These are phyloP conservation scores for Aphyosemion australe DNA, from an alignment of 2,113 vertebrate species.

Conservation along the genomic window DNA sequence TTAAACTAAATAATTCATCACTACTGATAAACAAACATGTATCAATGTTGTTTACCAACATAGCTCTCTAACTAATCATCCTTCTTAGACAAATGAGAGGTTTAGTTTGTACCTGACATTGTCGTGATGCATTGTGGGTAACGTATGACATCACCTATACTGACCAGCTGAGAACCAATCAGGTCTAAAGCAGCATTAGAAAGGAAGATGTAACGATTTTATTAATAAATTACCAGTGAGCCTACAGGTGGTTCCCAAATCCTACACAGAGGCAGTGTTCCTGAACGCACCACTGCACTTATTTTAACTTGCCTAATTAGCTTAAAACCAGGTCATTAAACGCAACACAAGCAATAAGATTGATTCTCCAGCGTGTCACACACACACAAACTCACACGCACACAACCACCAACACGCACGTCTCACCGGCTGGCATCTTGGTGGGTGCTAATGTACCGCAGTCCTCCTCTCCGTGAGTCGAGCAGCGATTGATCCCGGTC, in stretches of 20 bases:
- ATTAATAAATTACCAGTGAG: background rate
- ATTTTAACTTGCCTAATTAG: constrained; percentile 17
- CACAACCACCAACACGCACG: background rate
- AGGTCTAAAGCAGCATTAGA: too few relatives aligned
- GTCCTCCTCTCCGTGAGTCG: constrained; percentile 30
- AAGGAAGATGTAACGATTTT: too few relatives aligned
- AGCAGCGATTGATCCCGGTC: constrained; percentile 1
- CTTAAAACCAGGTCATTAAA: constrained; percentile 15
- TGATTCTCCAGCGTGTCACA: constrained; percentile 3
- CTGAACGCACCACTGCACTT: constrained; percentile 47
- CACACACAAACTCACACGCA: constrained; percentile 19
- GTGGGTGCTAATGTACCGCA: constrained; percentile 41
- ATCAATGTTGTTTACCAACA: too few relatives aligned
- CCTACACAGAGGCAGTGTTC: background rate
- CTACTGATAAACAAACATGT: too few relatives aligned
- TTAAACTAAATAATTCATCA: too few relatives aligned
- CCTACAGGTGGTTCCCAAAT: background rate
- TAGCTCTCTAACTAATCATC: too few relatives aligned
- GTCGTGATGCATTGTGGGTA: too few relatives aligned
- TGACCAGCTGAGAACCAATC: too few relatives aligned
- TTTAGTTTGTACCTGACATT: too few relatives aligned
- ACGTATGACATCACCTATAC: too few relatives aligned
- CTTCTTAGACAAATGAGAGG: too few relatives aligned
- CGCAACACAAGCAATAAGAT: background rate
- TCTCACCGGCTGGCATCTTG: constrained; percentile 75